A percentile compares a stretch with the other conserved stretches of the same genome.
Evolutionary conservation across 2,797 vertebrate genomes (phyloP).

Genomic region (Echeneis naucrates): DNA sequence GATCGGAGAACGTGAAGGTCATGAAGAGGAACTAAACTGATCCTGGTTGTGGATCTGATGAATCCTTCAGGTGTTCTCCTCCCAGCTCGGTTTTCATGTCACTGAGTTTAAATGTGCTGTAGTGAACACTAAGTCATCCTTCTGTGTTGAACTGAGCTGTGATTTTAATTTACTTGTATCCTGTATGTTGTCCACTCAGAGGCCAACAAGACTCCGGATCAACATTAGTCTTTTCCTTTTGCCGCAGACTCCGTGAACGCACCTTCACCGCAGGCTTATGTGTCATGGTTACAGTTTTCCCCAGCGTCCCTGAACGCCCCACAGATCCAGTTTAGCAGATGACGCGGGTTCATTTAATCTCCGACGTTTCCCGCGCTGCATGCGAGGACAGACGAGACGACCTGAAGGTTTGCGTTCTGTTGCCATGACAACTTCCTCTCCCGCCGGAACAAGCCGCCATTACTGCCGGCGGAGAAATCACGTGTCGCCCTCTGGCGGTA

Average conservation of each 20-base stretch:
- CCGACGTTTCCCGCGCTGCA: neutral
- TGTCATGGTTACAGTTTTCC: neutral
- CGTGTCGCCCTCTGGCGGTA: constrained; percentile 10
- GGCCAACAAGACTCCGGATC: no score
- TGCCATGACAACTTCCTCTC: neutral
- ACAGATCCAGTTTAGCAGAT: neutral
- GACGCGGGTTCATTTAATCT: neutral
- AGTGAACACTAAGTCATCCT: no score
- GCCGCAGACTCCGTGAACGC: neutral
- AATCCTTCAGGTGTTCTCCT: no score
- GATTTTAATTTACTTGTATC: no score
- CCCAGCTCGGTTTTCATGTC: no score
- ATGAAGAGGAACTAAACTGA: no score
- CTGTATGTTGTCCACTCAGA: no score
- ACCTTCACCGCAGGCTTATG: neutral
- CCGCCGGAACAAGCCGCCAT: constrained; percentile 3
- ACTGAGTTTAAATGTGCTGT: no score
- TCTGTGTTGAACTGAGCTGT: no score
- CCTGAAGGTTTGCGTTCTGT: neutral
- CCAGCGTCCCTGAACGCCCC: neutral
- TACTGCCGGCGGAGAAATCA: neutral
- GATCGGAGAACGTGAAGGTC: no score
- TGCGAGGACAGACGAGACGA: neutral
- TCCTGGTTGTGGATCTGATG: no score
- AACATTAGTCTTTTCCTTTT: no score